Evolutionary conservation across 2,113 vertebrate species (phyloP), one percentile per base, ranked within the genome.

Genomic region (Pica pica): DNA sequence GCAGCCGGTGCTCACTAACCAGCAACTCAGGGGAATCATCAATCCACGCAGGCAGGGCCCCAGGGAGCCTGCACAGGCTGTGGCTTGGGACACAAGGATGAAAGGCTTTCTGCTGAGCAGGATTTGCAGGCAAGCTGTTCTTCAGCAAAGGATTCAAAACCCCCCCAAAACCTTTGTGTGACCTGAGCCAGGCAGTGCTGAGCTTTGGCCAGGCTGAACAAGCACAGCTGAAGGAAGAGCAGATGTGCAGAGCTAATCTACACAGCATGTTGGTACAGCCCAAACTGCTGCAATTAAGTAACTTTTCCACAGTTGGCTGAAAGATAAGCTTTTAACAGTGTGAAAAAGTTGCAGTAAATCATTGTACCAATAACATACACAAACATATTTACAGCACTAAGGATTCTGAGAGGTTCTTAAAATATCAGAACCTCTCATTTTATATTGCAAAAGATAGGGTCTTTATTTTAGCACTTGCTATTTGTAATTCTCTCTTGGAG

Each of bases 11-110:
- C 13, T 20, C 47, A 16, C 33, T 55, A 35, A 41, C 22, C 79
- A 57, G 1, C 0, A 0, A 28, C 16, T 19, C 33, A 30, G n/a
- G 23, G 49, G 8, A 27, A 87, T 47, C 53, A 35, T 11, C 49
- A 56, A 12, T 7, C 16, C 3, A 0, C 2, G 12, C 1, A 1
- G 35, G 18, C 55, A 83, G 41, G 49, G 33, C 35, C 23, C 33
- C 87, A 75, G 41, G 53, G 26, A 71, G 10, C 27, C 50, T 53
- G 50, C 24, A 30, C 16, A 13, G 41, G 3, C n/a, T 60, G 41
- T 42, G 27, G 2, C 57, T 80, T 37, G 67, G 42, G 28, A 11
- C 50, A 35, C 30, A 47, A 28, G 31, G n/a, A 44, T 69, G 42
- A 60, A 92, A 37, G 55, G 22, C 16, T 59, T 79, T 11, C 65